Base-by-base conservation (phyloP, 2,888 invertebrate species). In the Thymelicus sylvestris region DNA sequence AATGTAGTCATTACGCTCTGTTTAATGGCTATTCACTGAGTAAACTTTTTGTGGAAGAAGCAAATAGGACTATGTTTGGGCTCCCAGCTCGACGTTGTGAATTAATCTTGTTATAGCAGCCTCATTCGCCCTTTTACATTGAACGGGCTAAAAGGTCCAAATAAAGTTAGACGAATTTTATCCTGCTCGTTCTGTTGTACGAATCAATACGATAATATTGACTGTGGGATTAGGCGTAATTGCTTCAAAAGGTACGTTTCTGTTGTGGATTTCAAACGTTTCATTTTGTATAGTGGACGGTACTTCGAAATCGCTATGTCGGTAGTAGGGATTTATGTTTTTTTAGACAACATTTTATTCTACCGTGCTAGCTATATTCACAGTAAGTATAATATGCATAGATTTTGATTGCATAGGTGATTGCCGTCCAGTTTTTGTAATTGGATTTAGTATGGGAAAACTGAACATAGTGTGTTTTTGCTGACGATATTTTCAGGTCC, bases 41-140 rank as follows among this genome's bases (percentile, higher is more conserved):
- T 6, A 64, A 64, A 64, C 38, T 39, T 38, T 63, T 64, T 64
- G 15, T 64, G 15, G 52, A 38, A 19, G 38, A 39, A 67, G 78
- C 55, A 65, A 65, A 65, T 65, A 65, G 52, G 65, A 13, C 55
- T 65, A 41, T 41, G 19, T 65, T 65, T 55, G 55, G 39, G 52
- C 41, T 65, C 13, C 55, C 39, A 41, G 41, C 52, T 41, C 12
- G 39, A 65, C 65, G 65, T 52, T 13, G 38, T 13, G 41, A 39
- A 55, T 65, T 65, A 65, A 65, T 65, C 65, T 65, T 65, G 52
- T 52, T 55, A 65, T n/a, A 41, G 55, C 52, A n/a, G 24, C 50
- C 7, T 41, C 60, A 41, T 55, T 55, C 31, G 24, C 41, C 39
- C 65, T 41, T 55, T 65, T 55, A 19, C 55, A 65, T 41, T 52